Percentiles rank a stretch among this genome's conserved stretches.
Conservation (phyloP, 1,140 invertebrate species). For the Drosophila hydei region DNA sequence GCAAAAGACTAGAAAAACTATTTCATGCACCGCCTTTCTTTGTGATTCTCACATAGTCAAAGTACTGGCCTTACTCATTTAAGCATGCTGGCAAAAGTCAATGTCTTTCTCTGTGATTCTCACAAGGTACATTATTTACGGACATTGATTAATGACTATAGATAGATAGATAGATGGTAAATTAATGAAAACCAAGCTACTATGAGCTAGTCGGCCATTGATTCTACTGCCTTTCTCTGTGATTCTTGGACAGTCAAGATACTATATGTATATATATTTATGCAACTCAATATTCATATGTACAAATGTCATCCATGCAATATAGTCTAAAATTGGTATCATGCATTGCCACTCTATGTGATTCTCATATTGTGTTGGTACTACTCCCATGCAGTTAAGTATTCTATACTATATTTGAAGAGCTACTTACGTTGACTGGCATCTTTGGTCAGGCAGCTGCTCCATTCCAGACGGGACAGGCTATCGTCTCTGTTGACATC, state of each 20-base stretch:
- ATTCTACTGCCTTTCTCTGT: no score
- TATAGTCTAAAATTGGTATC: not conserved
- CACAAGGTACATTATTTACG: no score
- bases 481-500: slow-evolving; percentile 91
- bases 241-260: not conserved
- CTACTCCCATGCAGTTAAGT: slow-evolving; percentile 10
- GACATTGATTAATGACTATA: no score
- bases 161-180: no score
- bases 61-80: no score
- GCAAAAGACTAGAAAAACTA: not conserved
- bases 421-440: slow-evolving; percentile 85
- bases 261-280: not conserved
- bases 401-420: not conserved
- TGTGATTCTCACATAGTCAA: not conserved
- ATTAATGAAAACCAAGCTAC: no score
- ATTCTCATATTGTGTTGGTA: not conserved
- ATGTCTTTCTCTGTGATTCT: no score
- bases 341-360: slow-evolving; percentile 1
- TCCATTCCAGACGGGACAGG: slow-evolving; percentile 92
- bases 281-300: not conserved
- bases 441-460: slow-evolving; percentile 90
- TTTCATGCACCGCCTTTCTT: not conserved
- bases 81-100: no score
- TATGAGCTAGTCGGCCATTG: no score
- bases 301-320: not conserved